Evolutionary conservation across 1,140 invertebrate species (phyloP), one percentile per base, ranked within the genome.

Genomic region (Zaprionus davidi): DNA sequence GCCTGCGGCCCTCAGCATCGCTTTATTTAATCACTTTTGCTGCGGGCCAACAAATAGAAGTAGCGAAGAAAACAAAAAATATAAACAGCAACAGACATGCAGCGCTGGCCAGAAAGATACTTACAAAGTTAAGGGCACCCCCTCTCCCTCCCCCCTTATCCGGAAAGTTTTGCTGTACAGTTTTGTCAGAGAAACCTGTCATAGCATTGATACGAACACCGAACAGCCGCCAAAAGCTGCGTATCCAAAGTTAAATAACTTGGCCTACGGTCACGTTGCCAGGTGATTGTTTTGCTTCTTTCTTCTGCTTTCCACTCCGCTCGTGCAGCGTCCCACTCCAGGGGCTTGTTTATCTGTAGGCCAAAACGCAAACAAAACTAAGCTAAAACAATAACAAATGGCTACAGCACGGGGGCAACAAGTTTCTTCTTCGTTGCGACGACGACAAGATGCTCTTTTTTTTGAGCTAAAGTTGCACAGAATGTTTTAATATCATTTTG

Each of bases 1-100:
- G 62, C 60, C 71, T 81, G 22, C 46, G 20, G 46, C 4, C 55
- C 66, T 63, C 70, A 70, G 38, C 28, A 46, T 57, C 70, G 62
- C 63, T 86, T 87, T 84, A 84, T 88, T 88, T 88, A 88, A 88
- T 88, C 85, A 87, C 68, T 84, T 88, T 81, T 83, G 70, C 70
- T 73, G 67, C 66, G 58, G 57, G 83, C 71, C 60, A 73, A 44
- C 36, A 70, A 71, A 77, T 60, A 38, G 36, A 31, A 74, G n/a
- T 57, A 46, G 51, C 46, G 7, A 38, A 20, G 34, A 41, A 56
- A 67, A 46, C 15, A 17, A 11, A 22, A 51, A 56, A 28, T 46
- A 17, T 46, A 17, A 64, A 22, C 5, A 46, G 36, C 34, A 20
- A 51, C 46, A 34, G 31, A 34, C 31, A 34, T 34, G 31, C 31